Evolutionary conservation across 2,888 invertebrate genomes (phyloP).

Genomic region (Podabrus alpinus): DNA sequence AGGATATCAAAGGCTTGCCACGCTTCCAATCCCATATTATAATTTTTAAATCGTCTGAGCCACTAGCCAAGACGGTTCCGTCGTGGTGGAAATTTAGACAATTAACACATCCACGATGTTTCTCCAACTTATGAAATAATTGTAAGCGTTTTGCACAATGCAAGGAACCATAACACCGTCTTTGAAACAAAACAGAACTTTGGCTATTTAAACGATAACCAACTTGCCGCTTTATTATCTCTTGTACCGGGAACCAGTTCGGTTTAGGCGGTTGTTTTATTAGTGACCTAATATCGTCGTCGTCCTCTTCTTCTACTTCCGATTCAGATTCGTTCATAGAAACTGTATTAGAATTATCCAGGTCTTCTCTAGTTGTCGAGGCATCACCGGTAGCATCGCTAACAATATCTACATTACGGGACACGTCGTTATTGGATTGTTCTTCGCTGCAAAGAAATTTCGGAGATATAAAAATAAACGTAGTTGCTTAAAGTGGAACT

Average conservation of each 20-base stretch:
- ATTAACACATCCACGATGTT: constrained; percentile 91
- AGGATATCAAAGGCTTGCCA: constrained; percentile 66
- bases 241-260: constrained; percentile 67
- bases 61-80: constrained; percentile 79
- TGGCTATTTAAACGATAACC: constrained; percentile 59
- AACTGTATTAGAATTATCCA: constrained; percentile 28
- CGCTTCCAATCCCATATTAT: constrained; percentile 91
- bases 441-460: background rate
- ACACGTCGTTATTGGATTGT: background rate
- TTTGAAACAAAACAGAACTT: constrained; percentile 64
- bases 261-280: constrained; percentile 68
- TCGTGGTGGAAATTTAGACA: constrained; percentile 86
- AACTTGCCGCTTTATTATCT: constrained; percentile 69
- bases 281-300: constrained; percentile 52
- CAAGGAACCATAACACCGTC: constrained; percentile 78
- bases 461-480: background rate
- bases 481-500: too few relatives aligned
- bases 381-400: constrained; percentile 15
- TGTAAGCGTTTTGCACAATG: constrained; percentile 82
- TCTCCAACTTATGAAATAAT: constrained; percentile 73
- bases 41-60: constrained; percentile 87
- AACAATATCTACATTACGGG: background rate
- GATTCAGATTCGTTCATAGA: constrained; percentile 35
- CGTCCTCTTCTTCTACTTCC: constrained; percentile 49
- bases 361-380: constrained; percentile 17